These are phyloP conservation scores for Lamprologus ornatipinnis DNA, from an alignment of 2,113 vertebrate genomes.

Conservation along the genomic window DNA sequence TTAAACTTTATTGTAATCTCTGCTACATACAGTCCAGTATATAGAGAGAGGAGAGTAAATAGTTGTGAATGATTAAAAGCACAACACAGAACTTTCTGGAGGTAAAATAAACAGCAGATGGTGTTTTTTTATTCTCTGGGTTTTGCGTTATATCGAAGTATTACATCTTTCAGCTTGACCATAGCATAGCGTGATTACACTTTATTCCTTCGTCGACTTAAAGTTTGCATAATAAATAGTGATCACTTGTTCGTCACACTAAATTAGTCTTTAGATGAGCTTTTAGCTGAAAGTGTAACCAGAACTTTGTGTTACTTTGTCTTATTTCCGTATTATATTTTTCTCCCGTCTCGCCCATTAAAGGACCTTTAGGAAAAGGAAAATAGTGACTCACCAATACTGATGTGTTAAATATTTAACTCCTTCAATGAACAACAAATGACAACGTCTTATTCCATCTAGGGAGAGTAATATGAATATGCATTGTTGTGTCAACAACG, in stretches of 20 bases:
- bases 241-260: neutral
- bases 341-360: neutral
- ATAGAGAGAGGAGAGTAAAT: neutral
- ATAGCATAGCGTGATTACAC: neutral
- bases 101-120: neutral
- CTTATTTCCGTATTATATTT: neutral
- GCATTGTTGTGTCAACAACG: neutral
- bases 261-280: neutral
- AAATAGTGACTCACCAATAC: neutral
- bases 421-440: neutral
- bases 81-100: neutral
- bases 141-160: neutral
- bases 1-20: too few species aligned
- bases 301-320: neutral
- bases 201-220: neutral
- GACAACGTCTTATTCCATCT: neutral
- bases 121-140: neutral
- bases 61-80: neutral
- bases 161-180: neutral
- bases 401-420: neutral
- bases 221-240: neutral
- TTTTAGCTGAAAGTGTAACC: neutral
- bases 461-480: neutral
- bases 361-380: neutral
- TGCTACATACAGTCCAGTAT: too few species aligned